phyloP scores from a whole-genome alignment of 2,888 invertebrate genomes.

The Colletes collaris region DNA sequence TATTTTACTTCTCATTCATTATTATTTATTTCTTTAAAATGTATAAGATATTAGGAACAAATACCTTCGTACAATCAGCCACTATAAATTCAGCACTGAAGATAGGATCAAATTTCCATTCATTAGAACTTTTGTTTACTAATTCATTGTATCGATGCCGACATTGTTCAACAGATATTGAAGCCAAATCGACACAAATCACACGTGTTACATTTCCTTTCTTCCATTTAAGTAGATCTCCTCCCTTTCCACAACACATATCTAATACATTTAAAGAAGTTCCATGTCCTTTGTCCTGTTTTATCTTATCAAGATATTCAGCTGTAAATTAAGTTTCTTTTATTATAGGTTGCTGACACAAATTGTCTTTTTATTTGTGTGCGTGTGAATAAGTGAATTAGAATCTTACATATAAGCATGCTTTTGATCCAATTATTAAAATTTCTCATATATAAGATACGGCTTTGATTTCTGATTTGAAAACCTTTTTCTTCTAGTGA shows the following conservation, averaged over 20 bases:
- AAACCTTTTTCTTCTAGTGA: conserved; percentile 92
- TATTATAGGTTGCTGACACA: not conserved
- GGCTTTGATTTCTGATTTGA: conserved; percentile 91
- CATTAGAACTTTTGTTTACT: conserved; percentile 80
- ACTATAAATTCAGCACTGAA: conserved; percentile 95
- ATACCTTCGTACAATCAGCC: conserved; percentile 94
- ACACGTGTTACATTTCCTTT: conserved; percentile 92
- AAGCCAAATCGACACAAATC: conserved; percentile 97
- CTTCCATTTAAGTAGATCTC: conserved; percentile 98
- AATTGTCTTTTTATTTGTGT: not conserved
- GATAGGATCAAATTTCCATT: conserved; percentile 77
- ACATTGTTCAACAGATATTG: conserved; percentile 95
- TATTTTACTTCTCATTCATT: too few relatives aligned
- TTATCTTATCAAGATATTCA: conserved; percentile 87
- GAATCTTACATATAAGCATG: conserved; percentile 92
- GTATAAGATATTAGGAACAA: not conserved
- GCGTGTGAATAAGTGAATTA: conserved; percentile 4
- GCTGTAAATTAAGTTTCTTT: conserved; percentile 67
- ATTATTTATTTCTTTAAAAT: not conserved
- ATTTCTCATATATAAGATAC: conserved; percentile 96
- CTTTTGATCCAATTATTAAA: conserved; percentile 99
- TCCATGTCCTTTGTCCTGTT: conserved; percentile 87
- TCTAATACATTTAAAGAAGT: conserved; percentile 91
- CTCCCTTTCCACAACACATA: conserved; percentile 99
- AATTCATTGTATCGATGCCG: conserved; percentile 92